These are phyloP conservation scores for Mystacornis crossleyi DNA, from an alignment of 2,113 vertebrate genomes.

Conservation along the genomic window DNA sequence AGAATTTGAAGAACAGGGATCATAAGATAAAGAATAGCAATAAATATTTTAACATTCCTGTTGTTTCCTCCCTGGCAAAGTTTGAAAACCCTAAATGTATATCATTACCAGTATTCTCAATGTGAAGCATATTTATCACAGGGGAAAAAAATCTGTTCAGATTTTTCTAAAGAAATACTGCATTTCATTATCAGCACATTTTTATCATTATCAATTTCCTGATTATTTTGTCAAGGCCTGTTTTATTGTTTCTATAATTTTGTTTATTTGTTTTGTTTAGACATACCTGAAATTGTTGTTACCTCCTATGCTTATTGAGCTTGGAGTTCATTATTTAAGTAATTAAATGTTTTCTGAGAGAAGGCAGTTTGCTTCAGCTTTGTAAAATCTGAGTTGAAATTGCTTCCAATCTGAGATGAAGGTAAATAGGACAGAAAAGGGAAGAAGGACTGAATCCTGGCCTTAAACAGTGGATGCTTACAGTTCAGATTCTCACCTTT, in stretches of 20 bases:
- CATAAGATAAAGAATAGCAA: neutral
- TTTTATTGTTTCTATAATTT: neutral
- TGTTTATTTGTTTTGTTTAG: neutral
- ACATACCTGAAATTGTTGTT: neutral
- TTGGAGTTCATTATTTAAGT: neutral
- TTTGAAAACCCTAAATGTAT: neutral
- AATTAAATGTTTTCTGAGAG: neutral
- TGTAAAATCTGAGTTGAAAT: neutral
- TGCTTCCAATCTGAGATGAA: neutral
- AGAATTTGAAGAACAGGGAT: neutral
- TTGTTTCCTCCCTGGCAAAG: neutral
- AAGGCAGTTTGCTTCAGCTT: neutral
- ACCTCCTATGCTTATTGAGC: neutral
- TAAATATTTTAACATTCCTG: neutral
- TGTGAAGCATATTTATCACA: neutral
- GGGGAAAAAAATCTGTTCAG: neutral
- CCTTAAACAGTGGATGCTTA: neutral
- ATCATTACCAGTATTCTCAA: neutral
- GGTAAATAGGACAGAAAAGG: neutral
- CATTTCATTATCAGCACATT: neutral
- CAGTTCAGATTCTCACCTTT: neutral
- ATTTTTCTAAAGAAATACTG: neutral
- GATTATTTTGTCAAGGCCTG: neutral
- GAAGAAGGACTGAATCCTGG: neutral
- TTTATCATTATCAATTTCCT: neutral